Conservation (phyloP, 1,140 invertebrate genomes). For the Whitmania pigra region DNA sequence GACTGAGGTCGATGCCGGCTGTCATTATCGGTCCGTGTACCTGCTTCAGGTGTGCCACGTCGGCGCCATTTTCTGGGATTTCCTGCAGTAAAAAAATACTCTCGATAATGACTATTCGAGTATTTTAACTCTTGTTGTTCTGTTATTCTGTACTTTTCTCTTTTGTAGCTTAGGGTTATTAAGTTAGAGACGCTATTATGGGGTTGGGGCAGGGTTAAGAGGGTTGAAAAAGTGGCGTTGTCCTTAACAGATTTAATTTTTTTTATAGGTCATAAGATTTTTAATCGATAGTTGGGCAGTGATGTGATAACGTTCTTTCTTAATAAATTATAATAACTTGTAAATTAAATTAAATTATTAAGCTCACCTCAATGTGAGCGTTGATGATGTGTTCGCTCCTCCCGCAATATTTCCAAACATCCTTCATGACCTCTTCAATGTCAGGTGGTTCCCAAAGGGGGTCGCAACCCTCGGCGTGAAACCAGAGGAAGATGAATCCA, state of each 20-base stretch:
- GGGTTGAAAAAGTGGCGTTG: too few relatives aligned
- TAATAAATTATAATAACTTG: too few relatives aligned
- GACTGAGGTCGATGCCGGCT: constrained; percentile 45
- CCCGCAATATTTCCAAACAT: constrained; percentile 57
- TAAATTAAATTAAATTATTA: too few relatives aligned
- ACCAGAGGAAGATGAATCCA: constrained; percentile 66
- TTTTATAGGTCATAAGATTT: too few relatives aligned
- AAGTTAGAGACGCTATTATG: too few relatives aligned
- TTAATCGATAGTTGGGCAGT: too few relatives aligned
- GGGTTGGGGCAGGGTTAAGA: too few relatives aligned
- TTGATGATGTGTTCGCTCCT: constrained; percentile 57
- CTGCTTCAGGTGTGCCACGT: constrained; percentile 60
- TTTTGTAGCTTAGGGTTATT: too few relatives aligned
- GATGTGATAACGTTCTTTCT: too few relatives aligned
- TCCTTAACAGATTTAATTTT: too few relatives aligned
- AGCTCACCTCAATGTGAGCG: constrained; percentile 41
- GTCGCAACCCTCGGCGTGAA: constrained; percentile 57
- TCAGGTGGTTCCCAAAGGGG: constrained; percentile 58
- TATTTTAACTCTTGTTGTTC: too few relatives aligned
- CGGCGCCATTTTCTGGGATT: constrained; percentile 80
- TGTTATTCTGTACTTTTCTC: too few relatives aligned
- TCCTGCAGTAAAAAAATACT: constrained; percentile 50
- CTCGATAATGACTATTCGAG: not conserved
- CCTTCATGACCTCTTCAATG: constrained; percentile 47
- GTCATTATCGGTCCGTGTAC: constrained; percentile 57